These are phyloP conservation scores for Synodontis membranacea DNA, from an alignment of 2,113 vertebrate genomes.

Conservation along the genomic window DNA sequence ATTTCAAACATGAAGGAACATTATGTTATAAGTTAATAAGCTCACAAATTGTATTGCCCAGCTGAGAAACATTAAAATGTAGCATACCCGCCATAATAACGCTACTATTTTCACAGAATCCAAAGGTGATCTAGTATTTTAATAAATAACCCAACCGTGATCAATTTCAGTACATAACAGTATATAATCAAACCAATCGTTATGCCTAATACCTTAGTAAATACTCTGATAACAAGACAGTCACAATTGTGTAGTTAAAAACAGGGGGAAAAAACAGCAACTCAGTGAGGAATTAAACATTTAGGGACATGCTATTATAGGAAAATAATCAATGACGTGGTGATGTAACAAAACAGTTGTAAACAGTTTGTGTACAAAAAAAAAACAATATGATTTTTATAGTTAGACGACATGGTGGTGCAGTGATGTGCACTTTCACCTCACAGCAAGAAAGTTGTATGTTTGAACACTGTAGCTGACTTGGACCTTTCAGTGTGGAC, in stretches of 20 bases:
- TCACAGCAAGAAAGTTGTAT: too few species aligned
- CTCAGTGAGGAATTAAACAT: neutral
- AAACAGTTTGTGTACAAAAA: too few species aligned
- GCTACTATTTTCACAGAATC: neutral
- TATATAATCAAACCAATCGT: neutral
- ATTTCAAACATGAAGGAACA: constrained; percentile 9
- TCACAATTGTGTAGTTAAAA: neutral
- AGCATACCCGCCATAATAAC: neutral
- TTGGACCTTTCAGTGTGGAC: too few species aligned
- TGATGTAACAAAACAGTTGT: too few species aligned
- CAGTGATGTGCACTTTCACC: too few species aligned
- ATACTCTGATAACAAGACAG: neutral
- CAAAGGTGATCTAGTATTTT: neutral
- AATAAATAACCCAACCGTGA: neutral
- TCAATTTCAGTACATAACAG: neutral
- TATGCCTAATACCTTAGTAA: neutral
- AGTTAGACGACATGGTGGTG: too few species aligned
- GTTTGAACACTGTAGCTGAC: too few species aligned
- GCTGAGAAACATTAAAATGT: constrained; percentile 1
- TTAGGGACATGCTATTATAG: neutral
- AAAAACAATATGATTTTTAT: too few species aligned
- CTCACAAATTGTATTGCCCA: neutral
- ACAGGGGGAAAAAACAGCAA: neutral
- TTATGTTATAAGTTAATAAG: constrained; percentile 21
- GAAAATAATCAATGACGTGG: neutral